Base-by-base conservation (phyloP, 2,888 invertebrate species). In the Sialis fuliginosa region DNA sequence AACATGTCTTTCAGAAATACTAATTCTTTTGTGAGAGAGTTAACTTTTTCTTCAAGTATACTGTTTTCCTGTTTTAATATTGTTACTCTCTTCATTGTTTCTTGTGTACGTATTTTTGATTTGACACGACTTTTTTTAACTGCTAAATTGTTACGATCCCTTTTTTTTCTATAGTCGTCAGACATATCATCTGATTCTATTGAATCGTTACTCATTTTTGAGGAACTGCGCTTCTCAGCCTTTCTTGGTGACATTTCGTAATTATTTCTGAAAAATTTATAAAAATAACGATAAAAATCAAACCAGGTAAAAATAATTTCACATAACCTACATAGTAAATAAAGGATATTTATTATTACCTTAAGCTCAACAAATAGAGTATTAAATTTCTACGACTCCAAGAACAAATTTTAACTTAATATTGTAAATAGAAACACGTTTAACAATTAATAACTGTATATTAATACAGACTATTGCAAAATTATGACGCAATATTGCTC, bases 131-230 rank as follows among this genome's bases (percentile, higher is more conserved):
- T 85, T 52, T 83, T 76, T 63, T 87, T 87, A 1, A 88, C 88
- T 47, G 88, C 88, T 79, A 85, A 64, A 65, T 87, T 87, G 65
- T 87, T 87, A 56, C 83, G 72, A 57, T 85, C 84, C 34, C 87
- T 68, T 46, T 78, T 74, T 53, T 73, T 75, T 49, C 84, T 70
- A 58, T 87, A 87, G 54, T 81, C 81, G 9, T 42, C 46, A 8
- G 47, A 37, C 2, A n/a, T 80, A 49, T 65, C 81, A 45, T 77
- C 77, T 42, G 79, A 80, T 51, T 80, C 80, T 48, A 74, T 73
- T 48, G 71, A 69, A 9, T 67, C 68, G 41, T 68, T 59, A 45
- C 57, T 60, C 52, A 62, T 64, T 53, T 60, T 57, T 6, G 58
- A 57, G 32, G 64, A 56, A 61, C 62, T 63, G 40, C 54, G 49